Base-by-base conservation (phyloP, 1,140 invertebrate genomes). In the Eumaeus atala region DNA sequence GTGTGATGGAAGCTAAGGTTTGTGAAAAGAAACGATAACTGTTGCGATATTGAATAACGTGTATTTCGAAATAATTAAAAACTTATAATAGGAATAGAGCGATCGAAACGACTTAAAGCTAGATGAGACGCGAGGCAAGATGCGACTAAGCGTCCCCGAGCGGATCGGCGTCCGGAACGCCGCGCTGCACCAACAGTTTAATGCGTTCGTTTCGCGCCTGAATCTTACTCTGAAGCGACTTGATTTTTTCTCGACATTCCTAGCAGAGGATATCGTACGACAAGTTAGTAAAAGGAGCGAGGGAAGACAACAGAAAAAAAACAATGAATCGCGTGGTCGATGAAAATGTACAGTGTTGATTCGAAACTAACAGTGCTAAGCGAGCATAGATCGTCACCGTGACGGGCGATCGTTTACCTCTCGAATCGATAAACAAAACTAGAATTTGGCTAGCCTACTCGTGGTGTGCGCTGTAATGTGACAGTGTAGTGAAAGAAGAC, bases 161-260 rank as follows among this genome's bases (percentile, higher is more conserved):
- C 59, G 91, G 90, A 63, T 94, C 92, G 62, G 91, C 89, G 80
- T 95, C 94, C 58, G 95, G 95, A 64, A 90, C 92, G 80, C 95
- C 95, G 74, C 94, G 92, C 87, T 96, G 93, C 77, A 94, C 89
- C 70, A 97, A 89, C 56, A 95, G 88, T 88, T 96, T 96, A 67
- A 95, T 94, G 72, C 95, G 92, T 87, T 97, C 95, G 77, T 92
- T 93, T 64, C 94, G 92, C 84, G 94, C 92, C 70, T 92, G 91
- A 70, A 97, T 94, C 90, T 96, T 96, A 90, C 92, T 94, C 86
- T 96, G 95, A 72, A 96, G 91, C 67, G 91, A 91, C 84, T 94
- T 94, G 64, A 96, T 92, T 87, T 91, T 91, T 85, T 97, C 95
- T 79, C 92, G 92, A 90, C 91, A 95, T 74, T 91, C 92, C 95